Evolutionary conservation across 1,140 invertebrate species (phyloP).

Genomic region (Drosophila sulfurigaster): DNA sequence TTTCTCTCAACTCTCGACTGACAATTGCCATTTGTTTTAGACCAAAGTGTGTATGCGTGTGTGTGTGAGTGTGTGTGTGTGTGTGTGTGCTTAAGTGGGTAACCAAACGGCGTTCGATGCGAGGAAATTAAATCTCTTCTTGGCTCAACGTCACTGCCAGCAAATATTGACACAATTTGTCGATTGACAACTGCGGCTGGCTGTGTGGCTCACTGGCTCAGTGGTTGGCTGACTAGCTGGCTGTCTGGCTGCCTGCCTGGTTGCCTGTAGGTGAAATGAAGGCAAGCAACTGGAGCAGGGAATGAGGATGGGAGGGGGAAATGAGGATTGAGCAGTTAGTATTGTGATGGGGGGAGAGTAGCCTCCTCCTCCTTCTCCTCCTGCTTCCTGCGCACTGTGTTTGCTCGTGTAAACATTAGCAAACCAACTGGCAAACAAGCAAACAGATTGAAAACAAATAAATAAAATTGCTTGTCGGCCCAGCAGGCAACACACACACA

Average conservation of each 20-base stretch:
- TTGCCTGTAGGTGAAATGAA: not conserved
- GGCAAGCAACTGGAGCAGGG: not conserved
- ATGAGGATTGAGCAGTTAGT: constrained; percentile 5
- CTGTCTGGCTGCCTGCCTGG: constrained; percentile 1
- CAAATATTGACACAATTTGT: constrained; percentile 81
- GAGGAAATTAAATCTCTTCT: constrained; percentile 79
- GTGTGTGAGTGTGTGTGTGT: constrained; percentile 7
- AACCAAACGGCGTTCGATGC: constrained; percentile 57
- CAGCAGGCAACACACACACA: constrained; percentile 32
- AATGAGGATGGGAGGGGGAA: constrained; percentile 32
- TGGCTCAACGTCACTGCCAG: constrained; percentile 73
- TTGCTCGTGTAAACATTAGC: constrained; percentile 82
- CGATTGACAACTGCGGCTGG: constrained; percentile 54
- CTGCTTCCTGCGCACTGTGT: constrained; percentile 44
- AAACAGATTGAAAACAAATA: constrained; percentile 83
- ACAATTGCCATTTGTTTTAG: not conserved
- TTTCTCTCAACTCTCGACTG: not conserved
- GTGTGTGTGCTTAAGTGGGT: constrained; percentile 21
- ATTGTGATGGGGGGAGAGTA: not conserved
- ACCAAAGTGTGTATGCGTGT: not conserved
- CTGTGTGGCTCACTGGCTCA: not conserved
- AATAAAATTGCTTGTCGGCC: constrained; percentile 65
- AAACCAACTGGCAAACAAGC: constrained; percentile 80
- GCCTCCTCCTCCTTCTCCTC: not conserved
- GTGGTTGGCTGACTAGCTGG: constrained; percentile 2